Evolutionary conservation across 1,140 invertebrate species (phyloP).

Genomic region (Heliconius himera): DNA sequence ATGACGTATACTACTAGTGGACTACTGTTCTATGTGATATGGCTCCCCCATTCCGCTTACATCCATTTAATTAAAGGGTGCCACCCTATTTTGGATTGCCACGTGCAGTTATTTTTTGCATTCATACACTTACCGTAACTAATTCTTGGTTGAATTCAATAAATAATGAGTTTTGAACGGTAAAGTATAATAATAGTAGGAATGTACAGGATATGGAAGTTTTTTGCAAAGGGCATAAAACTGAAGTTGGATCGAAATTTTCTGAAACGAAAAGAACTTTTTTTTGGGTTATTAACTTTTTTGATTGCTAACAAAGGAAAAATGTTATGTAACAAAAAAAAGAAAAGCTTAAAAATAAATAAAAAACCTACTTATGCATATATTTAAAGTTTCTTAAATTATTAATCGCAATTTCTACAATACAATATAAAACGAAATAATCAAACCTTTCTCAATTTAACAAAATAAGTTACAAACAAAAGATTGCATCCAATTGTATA

Average conservation of each 20-base stretch:
- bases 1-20: background rate
- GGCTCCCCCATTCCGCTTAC: background rate
- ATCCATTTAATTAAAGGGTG: constrained; percentile 45
- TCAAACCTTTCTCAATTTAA: constrained; percentile 36
- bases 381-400: too few species aligned
- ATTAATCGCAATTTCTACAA: too few species aligned
- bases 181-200: constrained; percentile 10
- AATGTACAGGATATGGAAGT: background rate
- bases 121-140: constrained; percentile 49
- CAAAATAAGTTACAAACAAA: constrained; percentile 66
- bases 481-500: constrained; percentile 56
- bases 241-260: too few species aligned
- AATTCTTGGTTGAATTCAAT: constrained; percentile 39
- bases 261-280: too few species aligned
- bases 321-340: background rate
- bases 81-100: constrained; percentile 48
- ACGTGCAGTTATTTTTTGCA: constrained; percentile 56
- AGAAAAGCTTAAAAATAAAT: background rate
- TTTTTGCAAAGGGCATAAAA: background rate
- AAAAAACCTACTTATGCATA: too few species aligned
- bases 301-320: constrained; percentile 27
- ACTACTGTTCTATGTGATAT: background rate
- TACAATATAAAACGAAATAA: background rate
- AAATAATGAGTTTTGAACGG: background rate
- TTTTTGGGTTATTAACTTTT: too few species aligned